A percentile compares a stretch with the other conserved stretches of the same genome.
These are phyloP conservation scores for Ephialtes manifestator DNA, from an alignment of 2,888 invertebrate genomes.

Conservation along the genomic window DNA sequence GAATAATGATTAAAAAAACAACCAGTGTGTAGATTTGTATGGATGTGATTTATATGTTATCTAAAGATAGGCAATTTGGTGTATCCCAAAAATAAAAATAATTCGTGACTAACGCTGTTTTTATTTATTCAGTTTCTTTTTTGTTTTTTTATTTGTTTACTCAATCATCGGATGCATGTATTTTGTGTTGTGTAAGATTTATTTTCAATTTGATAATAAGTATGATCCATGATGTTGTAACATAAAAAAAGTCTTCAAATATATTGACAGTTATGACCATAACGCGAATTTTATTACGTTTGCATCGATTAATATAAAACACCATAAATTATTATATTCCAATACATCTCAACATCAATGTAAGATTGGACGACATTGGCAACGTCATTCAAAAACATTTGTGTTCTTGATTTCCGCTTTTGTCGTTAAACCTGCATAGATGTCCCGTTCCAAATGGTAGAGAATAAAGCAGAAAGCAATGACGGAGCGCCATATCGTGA, in stretches of 20 bases:
- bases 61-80: too few relatives aligned
- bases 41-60: too few relatives aligned
- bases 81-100: too few relatives aligned
- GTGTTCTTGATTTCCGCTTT: not conserved
- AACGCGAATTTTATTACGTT: too few relatives aligned
- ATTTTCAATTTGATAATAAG: not conserved
- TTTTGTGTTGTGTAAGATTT: too few relatives aligned
- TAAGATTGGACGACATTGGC: not conserved
- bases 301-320: too few relatives aligned
- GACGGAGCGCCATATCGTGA: not conserved
- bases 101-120: too few relatives aligned
- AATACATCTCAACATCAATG: not conserved
- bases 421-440: not conserved
- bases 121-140: too few relatives aligned
- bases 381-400: not conserved
- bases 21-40: not conserved
- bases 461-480: not conserved
- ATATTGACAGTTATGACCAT: not conserved
- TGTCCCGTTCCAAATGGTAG: not conserved
- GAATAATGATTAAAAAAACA: not conserved
- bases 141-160: too few relatives aligned
- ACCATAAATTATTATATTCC: too few relatives aligned
- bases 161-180: too few relatives aligned
- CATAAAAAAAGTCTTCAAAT: not conserved
- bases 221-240: not conserved